phyloP scores from a whole-genome alignment of 2,888 invertebrate genomes.

The Eristalis intricaria region DNA sequence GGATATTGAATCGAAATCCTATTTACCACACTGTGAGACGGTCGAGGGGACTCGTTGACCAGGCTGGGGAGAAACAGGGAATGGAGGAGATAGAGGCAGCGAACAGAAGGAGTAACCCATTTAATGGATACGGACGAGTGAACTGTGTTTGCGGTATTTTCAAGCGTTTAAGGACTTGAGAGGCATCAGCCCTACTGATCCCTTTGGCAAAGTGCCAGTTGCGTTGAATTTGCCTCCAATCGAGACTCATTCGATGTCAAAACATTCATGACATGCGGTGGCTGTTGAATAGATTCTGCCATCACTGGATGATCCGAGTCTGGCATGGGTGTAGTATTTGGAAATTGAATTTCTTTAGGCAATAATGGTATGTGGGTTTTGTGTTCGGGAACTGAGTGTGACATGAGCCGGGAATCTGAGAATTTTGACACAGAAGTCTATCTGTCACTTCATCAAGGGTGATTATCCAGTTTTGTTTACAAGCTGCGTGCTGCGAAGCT shows the following conservation, averaged over 20 bases:
- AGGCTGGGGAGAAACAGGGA: background rate
- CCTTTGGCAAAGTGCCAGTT: background rate
- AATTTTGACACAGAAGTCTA: background rate
- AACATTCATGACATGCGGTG: background rate
- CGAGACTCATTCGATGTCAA: background rate
- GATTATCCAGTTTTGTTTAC: background rate
- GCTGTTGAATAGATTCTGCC: background rate
- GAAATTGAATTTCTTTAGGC: background rate
- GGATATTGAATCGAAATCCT: conserved; percentile 40
- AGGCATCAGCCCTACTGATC: background rate
- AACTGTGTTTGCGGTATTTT: background rate
- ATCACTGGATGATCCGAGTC: background rate
- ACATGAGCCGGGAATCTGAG: background rate
- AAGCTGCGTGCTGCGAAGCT: background rate
- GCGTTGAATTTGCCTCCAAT: background rate
- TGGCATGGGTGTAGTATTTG: background rate
- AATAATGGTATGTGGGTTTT: background rate
- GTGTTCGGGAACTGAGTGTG: background rate
- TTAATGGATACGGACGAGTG: background rate
- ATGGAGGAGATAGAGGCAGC: background rate
- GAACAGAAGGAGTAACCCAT: background rate
- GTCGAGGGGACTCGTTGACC: background rate
- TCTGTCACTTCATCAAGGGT: background rate
- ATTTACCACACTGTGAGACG: conserved; percentile 49
- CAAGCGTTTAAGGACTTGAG: background rate